Percentiles rank a stretch among this genome's conserved stretches.
Conservation (phyloP, 2,888 invertebrate species). For the Oscheius onirici region DNA sequence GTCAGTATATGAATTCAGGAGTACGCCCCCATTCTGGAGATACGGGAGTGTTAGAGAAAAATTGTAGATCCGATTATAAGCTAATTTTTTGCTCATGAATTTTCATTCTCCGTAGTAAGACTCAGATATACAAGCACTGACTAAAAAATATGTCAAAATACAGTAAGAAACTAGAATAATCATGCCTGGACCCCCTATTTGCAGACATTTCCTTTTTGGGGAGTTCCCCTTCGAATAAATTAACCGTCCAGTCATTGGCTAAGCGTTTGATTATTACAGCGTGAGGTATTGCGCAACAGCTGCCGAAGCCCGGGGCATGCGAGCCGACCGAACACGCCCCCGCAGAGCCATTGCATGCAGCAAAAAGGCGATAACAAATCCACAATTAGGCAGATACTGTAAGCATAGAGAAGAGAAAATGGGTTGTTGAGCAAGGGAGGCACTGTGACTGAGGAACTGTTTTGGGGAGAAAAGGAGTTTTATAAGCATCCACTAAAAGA, state of each 20-base stretch:
- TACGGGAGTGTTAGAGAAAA: no score
- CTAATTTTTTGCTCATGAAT: no score
- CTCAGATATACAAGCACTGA: no score
- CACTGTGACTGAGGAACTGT: neutral
- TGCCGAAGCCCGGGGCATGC: conserved; percentile 28
- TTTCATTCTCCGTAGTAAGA: no score
- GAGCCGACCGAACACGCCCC: conserved; percentile 28
- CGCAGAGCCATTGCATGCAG: conserved; percentile 12
- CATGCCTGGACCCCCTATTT: no score
- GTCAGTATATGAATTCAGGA: no score
- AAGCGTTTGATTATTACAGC: conserved; percentile 35
- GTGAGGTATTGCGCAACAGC: conserved; percentile 33
- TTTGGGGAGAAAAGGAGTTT: neutral
- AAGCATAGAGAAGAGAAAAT: neutral
- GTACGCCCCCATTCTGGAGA: no score
- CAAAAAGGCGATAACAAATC: conserved; percentile 26
- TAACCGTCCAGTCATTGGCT: conserved; percentile 28
- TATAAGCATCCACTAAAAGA: no score
- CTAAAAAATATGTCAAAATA: no score
- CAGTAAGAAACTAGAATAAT: no score
- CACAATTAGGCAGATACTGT: conserved; percentile 21
- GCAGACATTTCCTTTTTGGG: no score
- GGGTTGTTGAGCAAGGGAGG: neutral
- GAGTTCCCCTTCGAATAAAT: conserved; percentile 10
- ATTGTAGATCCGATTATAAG: no score